Evolutionary conservation across 2,888 invertebrate genomes (phyloP).

Genomic region (Melinaea marsaeus): DNA sequence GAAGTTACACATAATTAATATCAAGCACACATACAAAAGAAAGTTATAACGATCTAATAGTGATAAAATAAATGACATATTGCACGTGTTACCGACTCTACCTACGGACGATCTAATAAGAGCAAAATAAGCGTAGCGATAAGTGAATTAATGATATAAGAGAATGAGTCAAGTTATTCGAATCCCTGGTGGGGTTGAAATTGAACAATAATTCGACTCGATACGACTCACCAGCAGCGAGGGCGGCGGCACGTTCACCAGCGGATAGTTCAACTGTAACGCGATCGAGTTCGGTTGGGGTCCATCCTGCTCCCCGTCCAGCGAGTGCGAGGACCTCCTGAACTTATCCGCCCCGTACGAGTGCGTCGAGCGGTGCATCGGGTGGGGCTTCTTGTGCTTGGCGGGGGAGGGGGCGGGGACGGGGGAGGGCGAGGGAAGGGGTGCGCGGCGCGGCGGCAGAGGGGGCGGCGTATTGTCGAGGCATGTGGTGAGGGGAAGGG

Average conservation of each 20-base stretch:
- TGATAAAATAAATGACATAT: too few relatives aligned
- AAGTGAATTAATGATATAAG: too few relatives aligned
- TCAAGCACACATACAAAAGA: too few relatives aligned
- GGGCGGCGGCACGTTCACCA: constrained; percentile 77
- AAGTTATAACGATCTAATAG: too few relatives aligned
- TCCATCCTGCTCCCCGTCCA: constrained; percentile 64
- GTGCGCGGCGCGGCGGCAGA: constrained; percentile 48
- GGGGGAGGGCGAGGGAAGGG: constrained; percentile 57
- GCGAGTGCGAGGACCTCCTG: constrained; percentile 59
- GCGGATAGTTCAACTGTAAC: constrained; percentile 81
- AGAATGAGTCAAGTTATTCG: too few relatives aligned
- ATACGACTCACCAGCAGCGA: constrained; percentile 58
- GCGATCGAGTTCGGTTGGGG: constrained; percentile 79
- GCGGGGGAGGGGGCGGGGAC: constrained; percentile 39
- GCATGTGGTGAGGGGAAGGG: constrained; percentile 65
- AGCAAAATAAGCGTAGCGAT: too few relatives aligned
- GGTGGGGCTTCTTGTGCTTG: constrained; percentile 43
- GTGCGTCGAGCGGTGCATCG: constrained; percentile 60
- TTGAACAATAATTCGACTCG: constrained; percentile 9
- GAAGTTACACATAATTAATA: background rate
- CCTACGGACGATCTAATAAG: too few relatives aligned
- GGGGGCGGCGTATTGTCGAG: constrained; percentile 66
- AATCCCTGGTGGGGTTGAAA: too few relatives aligned
- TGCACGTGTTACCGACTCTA: too few relatives aligned
- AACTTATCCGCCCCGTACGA: constrained; percentile 44